A percentile compares a stretch with the other conserved stretches of the same genome.
These are phyloP conservation scores for Alces alces DNA, from an alignment of 2,113 vertebrate genomes.

Conservation along the genomic window DNA sequence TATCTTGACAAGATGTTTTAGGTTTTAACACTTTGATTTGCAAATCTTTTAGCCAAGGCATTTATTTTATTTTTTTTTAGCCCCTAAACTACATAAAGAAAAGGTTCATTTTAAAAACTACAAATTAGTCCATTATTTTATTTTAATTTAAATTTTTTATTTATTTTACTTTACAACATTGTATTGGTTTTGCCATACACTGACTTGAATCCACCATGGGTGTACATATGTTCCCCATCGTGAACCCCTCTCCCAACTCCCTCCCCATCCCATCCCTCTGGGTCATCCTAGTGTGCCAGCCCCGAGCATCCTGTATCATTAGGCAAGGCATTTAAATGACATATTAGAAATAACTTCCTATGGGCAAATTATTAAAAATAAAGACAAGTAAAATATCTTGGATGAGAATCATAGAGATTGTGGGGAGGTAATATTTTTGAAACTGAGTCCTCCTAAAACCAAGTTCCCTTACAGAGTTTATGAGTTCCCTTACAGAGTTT, in stretches of 20 bases:
- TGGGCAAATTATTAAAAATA: not conserved
- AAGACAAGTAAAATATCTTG: not conserved
- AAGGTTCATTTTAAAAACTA: too few species aligned
- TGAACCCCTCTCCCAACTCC: too few species aligned
- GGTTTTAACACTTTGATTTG: not conserved
- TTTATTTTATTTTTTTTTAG: not conserved
- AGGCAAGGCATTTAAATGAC: not conserved
- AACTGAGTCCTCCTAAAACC: not conserved
- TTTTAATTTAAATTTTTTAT: too few species aligned
- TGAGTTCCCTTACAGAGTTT: not conserved
- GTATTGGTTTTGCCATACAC: too few species aligned
- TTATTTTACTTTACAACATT: too few species aligned
- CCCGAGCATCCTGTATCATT: not conserved
- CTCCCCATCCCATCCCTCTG: too few species aligned
- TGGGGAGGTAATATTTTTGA: not conserved
- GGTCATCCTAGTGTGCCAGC: too few species aligned
- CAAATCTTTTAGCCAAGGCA: not conserved
- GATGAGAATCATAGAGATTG: not conserved
- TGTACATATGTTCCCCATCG: too few species aligned
- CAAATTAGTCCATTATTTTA: too few species aligned
- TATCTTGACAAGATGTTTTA: not conserved
- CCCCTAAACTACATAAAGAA: too few species aligned
- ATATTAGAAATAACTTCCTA: not conserved
- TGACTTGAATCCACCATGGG: too few species aligned
- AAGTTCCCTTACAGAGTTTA: not conserved